Base-by-base conservation (phyloP, 2,113 vertebrate genomes). In the Pelusios castaneus region DNA sequence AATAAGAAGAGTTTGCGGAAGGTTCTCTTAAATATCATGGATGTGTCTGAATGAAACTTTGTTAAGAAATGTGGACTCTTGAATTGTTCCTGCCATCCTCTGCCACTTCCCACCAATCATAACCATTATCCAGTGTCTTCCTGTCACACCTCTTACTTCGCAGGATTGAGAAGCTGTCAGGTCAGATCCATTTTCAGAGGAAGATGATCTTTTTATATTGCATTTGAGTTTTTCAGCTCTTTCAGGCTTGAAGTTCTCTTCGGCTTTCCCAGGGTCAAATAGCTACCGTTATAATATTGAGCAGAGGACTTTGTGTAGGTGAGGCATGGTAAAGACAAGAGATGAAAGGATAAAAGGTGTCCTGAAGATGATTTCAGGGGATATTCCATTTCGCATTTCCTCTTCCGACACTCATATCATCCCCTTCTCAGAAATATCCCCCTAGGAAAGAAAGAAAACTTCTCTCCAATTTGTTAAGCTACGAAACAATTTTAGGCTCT, bases 301-400 rank as follows among this genome's bases (percentile, higher is more conserved):
- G 22, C n/a, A 31, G 21, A 22, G 41, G 17, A 79, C 0, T 43
- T 77, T 21, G 25, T 4, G 22, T 34, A 14, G 29, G 27, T 43
- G 47, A 1, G 2, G n/a, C 5, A 38, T 47, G 24, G 73, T 88
- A 45, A 47, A 77, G 7, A 11, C 84, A n/a, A 77, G 8, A 16
- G 19, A 21, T 22, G 21, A 60, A 1, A 0, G 58, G 81, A 89
- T 29, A 83, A 54, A 82, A 89, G 54, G 38, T 38, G 17, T 29
- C 82, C 43, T 0, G 0, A 45, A 75, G 47, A 47, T 2, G 1
- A 81, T 25, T 21, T 41, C 19, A 73, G 38, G 16, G 31, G 31
- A 34, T 17, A 34, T 13, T 16, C 12, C 58, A 60, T 38, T 70
- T 70, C 27, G 4, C 79, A 75, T 55, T 27, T 41, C 24, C 24